Percentiles rank a stretch among this genome's conserved stretches.
phyloP scores from a whole-genome alignment of 2,797 vertebrate genomes.

The Phoeniculus purpureus region DNA sequence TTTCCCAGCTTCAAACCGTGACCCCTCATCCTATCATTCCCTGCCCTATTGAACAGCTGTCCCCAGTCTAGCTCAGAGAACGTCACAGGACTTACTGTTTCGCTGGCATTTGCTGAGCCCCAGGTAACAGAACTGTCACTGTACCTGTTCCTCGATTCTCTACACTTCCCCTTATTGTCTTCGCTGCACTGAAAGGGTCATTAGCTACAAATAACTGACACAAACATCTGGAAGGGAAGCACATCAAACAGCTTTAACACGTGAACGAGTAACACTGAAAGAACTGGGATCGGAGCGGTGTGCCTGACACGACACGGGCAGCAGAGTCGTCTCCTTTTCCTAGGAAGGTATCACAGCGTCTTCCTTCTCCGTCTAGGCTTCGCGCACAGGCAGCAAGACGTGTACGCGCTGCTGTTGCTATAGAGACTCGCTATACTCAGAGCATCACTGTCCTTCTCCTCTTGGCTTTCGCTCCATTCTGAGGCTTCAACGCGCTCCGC shows the following conservation, averaged over 20 bases:
- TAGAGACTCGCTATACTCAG: slow-evolving; percentile 68
- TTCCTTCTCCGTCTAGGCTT: slow-evolving; percentile 81
- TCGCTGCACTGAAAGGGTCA: slow-evolving; percentile 37
- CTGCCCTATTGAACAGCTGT: no score
- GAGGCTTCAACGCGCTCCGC: slow-evolving; percentile 59
- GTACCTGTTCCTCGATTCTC: slow-evolving; percentile 39
- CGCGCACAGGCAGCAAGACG: slow-evolving; percentile 76
- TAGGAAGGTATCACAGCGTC: slow-evolving; percentile 74
- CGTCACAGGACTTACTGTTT: slow-evolving; percentile 29
- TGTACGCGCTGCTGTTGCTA: slow-evolving; percentile 71
- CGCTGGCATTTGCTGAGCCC: not conserved
- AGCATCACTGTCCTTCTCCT: slow-evolving; percentile 67
- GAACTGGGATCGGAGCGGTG: not conserved
- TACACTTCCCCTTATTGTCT: slow-evolving; percentile 55
- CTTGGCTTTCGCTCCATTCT: slow-evolving; percentile 59
- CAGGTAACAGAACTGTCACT: slow-evolving; percentile 32
- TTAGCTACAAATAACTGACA: slow-evolving; percentile 50
- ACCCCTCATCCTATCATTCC: no score
- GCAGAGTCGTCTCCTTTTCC: not conserved
- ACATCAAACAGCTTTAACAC: slow-evolving; percentile 53
- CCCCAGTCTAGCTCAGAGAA: no score
- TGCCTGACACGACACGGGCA: slow-evolving; percentile 4
- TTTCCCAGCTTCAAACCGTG: no score
- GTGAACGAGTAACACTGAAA: slow-evolving; percentile 10
- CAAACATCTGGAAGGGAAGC: slow-evolving; percentile 50